Evolutionary conservation across 1,140 invertebrate genomes (phyloP).

Genomic region (Gonioctena quinquepunctata): DNA sequence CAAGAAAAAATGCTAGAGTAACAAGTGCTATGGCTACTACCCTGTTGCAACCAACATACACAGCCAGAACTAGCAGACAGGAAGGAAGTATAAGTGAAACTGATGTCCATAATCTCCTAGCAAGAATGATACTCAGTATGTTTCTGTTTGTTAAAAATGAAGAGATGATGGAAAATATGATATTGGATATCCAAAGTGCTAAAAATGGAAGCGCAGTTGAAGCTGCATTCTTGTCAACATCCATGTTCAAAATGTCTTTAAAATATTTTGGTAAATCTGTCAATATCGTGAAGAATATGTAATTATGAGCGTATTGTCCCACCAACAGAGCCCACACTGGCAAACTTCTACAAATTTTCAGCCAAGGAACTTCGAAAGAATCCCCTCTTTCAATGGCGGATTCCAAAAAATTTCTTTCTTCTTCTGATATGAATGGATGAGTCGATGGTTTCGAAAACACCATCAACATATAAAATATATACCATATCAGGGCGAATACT

Average conservation of each 20-base stretch:
- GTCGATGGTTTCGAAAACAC: conserved; percentile 28
- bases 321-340: conserved; percentile 21
- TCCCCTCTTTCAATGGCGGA: background rate
- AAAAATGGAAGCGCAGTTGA: conserved; percentile 26
- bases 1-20: background rate
- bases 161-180: background rate
- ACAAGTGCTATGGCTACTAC: background rate
- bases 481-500: conserved; percentile 5
- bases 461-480: conserved; percentile 13
- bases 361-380: conserved; percentile 3
- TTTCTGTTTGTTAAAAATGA: conserved; percentile 2
- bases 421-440: conserved; percentile 27
- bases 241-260: conserved; percentile 32
- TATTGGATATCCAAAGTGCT: conserved; percentile 21
- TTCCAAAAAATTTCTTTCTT: conserved; percentile 22
- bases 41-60: conserved; percentile 27
- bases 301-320: conserved; percentile 29
- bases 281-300: conserved; percentile 26
- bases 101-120: conserved; percentile 24
- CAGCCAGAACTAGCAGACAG: conserved; percentile 11
- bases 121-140: background rate
- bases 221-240: conserved; percentile 17
- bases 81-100: conserved; percentile 22
- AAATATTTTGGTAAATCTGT: conserved; percentile 34
- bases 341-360: background rate